phyloP scores from a whole-genome alignment of 2,888 invertebrate genomes.

The Watsonalla cultraria region DNA sequence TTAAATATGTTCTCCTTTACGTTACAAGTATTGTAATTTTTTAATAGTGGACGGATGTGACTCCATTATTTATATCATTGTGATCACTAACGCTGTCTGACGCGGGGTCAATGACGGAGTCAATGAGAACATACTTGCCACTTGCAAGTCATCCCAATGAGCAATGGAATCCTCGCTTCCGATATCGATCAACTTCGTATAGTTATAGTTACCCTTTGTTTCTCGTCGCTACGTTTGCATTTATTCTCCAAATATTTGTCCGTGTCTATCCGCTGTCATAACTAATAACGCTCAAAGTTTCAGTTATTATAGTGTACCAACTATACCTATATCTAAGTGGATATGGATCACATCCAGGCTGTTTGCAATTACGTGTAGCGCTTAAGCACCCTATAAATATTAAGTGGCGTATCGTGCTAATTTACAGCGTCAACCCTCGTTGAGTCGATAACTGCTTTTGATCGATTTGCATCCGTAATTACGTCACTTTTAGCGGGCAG shows the following conservation, averaged over 20 bases:
- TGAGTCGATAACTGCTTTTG: conserved; percentile 69
- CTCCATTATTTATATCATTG: conserved; percentile 68
- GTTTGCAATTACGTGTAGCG: conserved; percentile 57
- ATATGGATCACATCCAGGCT: background rate
- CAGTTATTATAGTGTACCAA: no score
- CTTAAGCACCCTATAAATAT: conserved; percentile 69
- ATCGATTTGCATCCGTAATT: conserved; percentile 78
- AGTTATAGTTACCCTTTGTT: conserved; percentile 48
- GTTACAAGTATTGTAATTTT: conserved; percentile 35
- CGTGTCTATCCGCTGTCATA: background rate
- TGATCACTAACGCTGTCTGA: conserved; percentile 52
- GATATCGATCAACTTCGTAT: conserved; percentile 55
- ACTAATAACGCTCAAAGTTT: background rate
- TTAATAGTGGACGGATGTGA: conserved; percentile 59
- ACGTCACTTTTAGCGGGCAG: conserved; percentile 73
- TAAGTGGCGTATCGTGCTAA: conserved; percentile 69
- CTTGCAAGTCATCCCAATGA: conserved; percentile 71
- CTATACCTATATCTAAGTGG: background rate
- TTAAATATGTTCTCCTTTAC: conserved; percentile 48
- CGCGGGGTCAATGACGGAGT: conserved; percentile 71
- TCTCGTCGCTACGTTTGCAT: conserved; percentile 25
- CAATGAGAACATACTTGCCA: conserved; percentile 70
- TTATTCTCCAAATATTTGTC: background rate
- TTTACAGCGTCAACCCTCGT: conserved; percentile 71
- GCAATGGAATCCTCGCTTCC: conserved; percentile 70